phyloP scores from a whole-genome alignment of 2,797 vertebrate genomes.

The Xenopus petersii region DNA sequence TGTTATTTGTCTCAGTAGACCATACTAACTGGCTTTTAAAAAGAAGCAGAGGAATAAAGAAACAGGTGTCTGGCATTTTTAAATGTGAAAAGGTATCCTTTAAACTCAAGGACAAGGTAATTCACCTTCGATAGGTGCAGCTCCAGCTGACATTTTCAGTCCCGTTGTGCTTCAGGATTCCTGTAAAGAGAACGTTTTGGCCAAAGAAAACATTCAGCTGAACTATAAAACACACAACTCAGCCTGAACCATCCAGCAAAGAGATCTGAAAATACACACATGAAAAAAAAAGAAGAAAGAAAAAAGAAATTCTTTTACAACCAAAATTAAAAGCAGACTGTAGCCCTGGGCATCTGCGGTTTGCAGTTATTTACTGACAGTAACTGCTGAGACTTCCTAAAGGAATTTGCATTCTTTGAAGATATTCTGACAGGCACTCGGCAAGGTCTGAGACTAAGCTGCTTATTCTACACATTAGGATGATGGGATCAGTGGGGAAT shows the following conservation, averaged over 20 bases:
- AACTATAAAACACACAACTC: constrained; percentile 43
- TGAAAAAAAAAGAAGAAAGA: constrained; percentile 35
- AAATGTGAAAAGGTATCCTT: not conserved
- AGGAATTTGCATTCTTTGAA: constrained; percentile 65
- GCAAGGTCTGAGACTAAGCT: constrained; percentile 35
- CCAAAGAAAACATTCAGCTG: constrained; percentile 53
- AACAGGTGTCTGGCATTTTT: not conserved
- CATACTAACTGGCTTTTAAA: too few relatives aligned
- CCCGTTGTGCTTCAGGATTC: constrained; percentile 4
- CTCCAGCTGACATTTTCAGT: constrained; percentile 6
- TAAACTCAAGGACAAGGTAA: not conserved
- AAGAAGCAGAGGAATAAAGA: not conserved
- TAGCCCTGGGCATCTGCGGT: constrained; percentile 61
- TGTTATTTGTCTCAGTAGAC: too few relatives aligned
- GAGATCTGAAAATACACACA: constrained; percentile 49
- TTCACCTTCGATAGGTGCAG: constrained; percentile 23
- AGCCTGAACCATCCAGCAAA: constrained; percentile 48
- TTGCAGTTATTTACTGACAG: constrained; percentile 56
- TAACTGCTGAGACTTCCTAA: constrained; percentile 61
- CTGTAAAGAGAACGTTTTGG: constrained; percentile 30
- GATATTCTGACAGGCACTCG: constrained; percentile 60
- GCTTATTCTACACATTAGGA: not conserved
- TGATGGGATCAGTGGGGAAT: constrained; percentile 14
- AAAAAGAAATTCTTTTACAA: constrained; percentile 53
- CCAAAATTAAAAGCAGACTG: constrained; percentile 61